These are phyloP conservation scores for Megaceryle maxima DNA, from an alignment of 2,113 vertebrate genomes.

Conservation along the genomic window DNA sequence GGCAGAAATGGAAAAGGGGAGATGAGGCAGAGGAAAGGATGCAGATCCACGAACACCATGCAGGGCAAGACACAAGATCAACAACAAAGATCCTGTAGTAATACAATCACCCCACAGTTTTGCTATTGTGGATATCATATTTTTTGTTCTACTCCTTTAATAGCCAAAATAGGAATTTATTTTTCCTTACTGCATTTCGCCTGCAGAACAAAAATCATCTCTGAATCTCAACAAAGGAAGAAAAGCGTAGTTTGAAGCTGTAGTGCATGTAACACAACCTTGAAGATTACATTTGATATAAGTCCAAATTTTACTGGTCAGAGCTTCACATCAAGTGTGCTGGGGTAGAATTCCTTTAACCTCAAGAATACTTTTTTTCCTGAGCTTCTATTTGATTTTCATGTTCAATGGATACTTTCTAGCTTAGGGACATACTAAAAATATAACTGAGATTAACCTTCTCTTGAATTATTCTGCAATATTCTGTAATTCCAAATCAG, in stretches of 20 bases:
- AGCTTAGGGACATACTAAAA: background rate
- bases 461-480: background rate
- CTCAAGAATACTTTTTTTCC: background rate
- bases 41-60: background rate
- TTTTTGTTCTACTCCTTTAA: background rate
- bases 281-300: background rate
- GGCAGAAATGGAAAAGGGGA: background rate
- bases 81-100: background rate
- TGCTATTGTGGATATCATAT: background rate
- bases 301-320: background rate
- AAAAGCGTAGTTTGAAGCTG: background rate
- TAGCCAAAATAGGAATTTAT: background rate
- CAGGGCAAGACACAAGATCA: background rate
- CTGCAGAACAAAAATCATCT: background rate
- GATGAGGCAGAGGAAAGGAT: background rate
- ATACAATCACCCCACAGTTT: background rate
- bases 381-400: background rate
- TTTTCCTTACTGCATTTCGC: background rate
- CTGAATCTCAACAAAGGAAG: background rate
- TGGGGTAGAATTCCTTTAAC: background rate
- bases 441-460: background rate
- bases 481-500: background rate
- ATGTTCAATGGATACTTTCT: background rate
- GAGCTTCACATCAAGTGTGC: background rate
- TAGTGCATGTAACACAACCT: background rate